phyloP scores from a whole-genome alignment of 2,113 vertebrate species.

The Sarotherodon lohbergeri region DNA sequence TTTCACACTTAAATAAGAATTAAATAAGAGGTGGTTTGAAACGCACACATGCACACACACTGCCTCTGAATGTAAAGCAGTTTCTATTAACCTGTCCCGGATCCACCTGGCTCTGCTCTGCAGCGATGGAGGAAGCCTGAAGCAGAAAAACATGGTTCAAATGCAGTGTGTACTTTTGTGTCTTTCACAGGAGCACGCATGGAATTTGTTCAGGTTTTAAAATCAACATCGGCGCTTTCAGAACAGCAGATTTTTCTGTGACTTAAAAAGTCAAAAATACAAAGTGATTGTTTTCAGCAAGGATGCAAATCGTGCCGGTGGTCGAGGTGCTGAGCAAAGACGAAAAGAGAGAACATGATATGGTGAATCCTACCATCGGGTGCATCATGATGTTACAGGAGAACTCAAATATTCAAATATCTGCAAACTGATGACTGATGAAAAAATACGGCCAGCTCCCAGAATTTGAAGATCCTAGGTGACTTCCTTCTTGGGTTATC shows the following conservation, averaged over 20 bases:
- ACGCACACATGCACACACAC: not conserved
- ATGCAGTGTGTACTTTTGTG: not conserved
- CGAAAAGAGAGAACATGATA: accelerated
- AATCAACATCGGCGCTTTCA: not conserved
- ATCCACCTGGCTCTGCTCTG: not conserved
- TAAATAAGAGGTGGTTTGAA: not conserved
- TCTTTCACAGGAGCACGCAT: not conserved
- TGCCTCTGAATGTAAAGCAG: not conserved
- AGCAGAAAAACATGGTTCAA: not conserved
- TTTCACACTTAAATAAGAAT: not conserved
- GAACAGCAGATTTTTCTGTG: not conserved
- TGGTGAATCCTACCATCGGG: accelerated
- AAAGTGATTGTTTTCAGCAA: not conserved
- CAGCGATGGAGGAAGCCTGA: not conserved
- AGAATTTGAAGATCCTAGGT: not conserved
- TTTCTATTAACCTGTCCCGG: not conserved
- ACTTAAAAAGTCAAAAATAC: not conserved
- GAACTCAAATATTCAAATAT: not conserved
- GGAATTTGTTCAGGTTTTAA: not conserved
- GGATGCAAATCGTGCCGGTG: not conserved
- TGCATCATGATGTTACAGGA: not conserved
- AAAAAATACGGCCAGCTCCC: not conserved
- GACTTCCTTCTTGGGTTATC: not conserved
- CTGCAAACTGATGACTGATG: not conserved
- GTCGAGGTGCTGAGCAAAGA: not conserved